These are phyloP conservation scores for Ecdyonurus torrentis DNA, from an alignment of 2,888 invertebrate species.

Conservation along the genomic window DNA sequence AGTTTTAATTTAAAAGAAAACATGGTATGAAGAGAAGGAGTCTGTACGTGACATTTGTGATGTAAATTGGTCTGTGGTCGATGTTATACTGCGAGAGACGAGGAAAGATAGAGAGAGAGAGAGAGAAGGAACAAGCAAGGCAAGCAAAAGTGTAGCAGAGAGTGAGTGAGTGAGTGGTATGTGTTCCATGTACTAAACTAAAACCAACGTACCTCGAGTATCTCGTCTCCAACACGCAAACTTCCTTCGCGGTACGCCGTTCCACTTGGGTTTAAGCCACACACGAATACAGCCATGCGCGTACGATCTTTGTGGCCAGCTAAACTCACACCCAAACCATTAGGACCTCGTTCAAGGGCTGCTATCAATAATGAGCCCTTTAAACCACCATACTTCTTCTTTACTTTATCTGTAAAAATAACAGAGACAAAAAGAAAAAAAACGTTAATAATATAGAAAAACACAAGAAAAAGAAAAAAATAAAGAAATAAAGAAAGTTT, in stretches of 20 bases:
- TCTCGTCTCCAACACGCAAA: slow-evolving; percentile 84
- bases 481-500: too few relatives aligned
- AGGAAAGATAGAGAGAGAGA: not conserved
- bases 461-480: too few relatives aligned
- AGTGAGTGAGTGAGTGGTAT: too few relatives aligned
- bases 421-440: too few relatives aligned
- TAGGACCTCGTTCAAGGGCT: slow-evolving; percentile 54
- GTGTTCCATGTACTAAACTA: too few relatives aligned
- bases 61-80: not conserved
- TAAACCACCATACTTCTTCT: slow-evolving; percentile 76
- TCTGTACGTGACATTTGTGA: not conserved
- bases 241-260: slow-evolving; percentile 54
- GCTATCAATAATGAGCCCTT: slow-evolving; percentile 52
- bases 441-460: too few relatives aligned
- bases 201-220: slow-evolving; percentile 55
- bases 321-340: slow-evolving; percentile 75
- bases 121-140: too few relatives aligned
- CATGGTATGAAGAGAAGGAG: not conserved
- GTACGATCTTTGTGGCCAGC: slow-evolving; percentile 88
- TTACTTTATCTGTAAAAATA: slow-evolving; percentile 62
- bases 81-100: not conserved
- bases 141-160: too few relatives aligned
- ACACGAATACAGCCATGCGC: slow-evolving; percentile 92
- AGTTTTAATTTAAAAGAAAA: not conserved
- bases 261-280: slow-evolving; percentile 84